Percentiles rank a stretch among this genome's conserved stretches.
Conservation (phyloP, 2,113 vertebrate species). For the Saccopteryx leptura region DNA sequence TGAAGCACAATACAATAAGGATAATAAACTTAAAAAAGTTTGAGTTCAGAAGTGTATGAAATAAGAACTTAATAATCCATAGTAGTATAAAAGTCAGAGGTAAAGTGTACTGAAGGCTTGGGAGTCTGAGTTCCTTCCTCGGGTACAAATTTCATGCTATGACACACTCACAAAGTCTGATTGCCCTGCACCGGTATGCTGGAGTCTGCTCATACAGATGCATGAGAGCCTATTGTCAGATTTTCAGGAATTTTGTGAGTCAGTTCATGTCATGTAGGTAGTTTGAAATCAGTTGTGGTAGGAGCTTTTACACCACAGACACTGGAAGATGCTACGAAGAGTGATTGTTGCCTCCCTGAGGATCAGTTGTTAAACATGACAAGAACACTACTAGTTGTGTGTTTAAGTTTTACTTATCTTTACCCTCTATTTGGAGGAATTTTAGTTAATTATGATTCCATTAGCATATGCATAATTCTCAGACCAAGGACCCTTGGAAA, state of each 20-base stretch:
- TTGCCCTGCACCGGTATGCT: background rate
- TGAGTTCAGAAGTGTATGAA: slow-evolving; percentile 72
- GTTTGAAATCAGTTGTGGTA: background rate
- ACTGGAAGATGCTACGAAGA: background rate
- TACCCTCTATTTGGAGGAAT: background rate
- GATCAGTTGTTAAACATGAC: background rate
- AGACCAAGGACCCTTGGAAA: background rate
- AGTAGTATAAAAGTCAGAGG: slow-evolving; percentile 14
- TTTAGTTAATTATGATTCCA: slow-evolving; percentile 48
- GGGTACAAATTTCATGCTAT: slow-evolving; percentile 16
- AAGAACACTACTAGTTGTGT: background rate
- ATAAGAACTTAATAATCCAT: slow-evolving; percentile 69
- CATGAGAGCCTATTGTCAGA: background rate
- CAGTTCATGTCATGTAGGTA: background rate
- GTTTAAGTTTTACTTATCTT: slow-evolving; percentile 11
- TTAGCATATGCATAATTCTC: slow-evolving; percentile 1
- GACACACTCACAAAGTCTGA: background rate
- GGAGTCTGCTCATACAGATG: background rate
- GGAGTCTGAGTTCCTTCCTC: slow-evolving; percentile 14
- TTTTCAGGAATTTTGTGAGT: slow-evolving; percentile 30
- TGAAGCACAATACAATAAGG: slow-evolving; percentile 74
- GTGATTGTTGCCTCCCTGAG: background rate
- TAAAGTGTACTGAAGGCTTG: background rate
- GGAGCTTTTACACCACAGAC: background rate
- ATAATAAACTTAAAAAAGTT: slow-evolving; percentile 80